Base-by-base conservation (phyloP, 2,797 vertebrate genomes). In the Phoeniculus purpureus region DNA sequence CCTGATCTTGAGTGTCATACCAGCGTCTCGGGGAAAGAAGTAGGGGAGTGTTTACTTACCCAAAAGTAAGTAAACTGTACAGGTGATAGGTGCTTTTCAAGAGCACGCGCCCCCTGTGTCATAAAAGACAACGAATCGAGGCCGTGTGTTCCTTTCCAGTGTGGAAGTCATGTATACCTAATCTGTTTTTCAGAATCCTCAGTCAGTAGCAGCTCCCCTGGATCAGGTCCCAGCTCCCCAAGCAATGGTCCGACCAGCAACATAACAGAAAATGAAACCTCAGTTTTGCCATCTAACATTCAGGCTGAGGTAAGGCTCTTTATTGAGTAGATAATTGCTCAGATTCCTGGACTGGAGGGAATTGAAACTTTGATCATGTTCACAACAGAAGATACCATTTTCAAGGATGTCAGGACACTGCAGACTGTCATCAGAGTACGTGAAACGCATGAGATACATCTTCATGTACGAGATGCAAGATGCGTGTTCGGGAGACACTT, bases 211-310 rank as follows among this genome's bases (percentile, higher is more conserved):
- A 98, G 98, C 94, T 99, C 99, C 86, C 98, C 99, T 80, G 99
- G 98, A 74, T 99, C 99, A 23, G 99, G 98, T 87, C 98, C 99
- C 93, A 99, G 99, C 97, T 99, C 99, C 87, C 99, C 99, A 89
- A 99, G 98, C 87, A 99, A 99, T 90, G 98, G 98, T 84, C 98
- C 98, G 15, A 98, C 98, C 97, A 98, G 98, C 97, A 98, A 98
- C 92, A 97, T 98, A 93, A 95, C 98, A 94, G 99, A 99, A 97
- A 99, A 98, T 22, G 99, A 99, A 96, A 98, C 98, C 77, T 98
- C 98, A 1, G 98, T 98, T 93, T 97, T 99, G 94, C 98, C 98
- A 82, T 97, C 98, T 51, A 98, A 97, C 87, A 98, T 98, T 96
- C 98, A 98, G 94, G 97, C 98, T 32, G 99, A 99, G 98, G 99